Evolutionary conservation across 2,888 invertebrate genomes (phyloP).

Genomic region (Troglohyphantes excavatus): DNA sequence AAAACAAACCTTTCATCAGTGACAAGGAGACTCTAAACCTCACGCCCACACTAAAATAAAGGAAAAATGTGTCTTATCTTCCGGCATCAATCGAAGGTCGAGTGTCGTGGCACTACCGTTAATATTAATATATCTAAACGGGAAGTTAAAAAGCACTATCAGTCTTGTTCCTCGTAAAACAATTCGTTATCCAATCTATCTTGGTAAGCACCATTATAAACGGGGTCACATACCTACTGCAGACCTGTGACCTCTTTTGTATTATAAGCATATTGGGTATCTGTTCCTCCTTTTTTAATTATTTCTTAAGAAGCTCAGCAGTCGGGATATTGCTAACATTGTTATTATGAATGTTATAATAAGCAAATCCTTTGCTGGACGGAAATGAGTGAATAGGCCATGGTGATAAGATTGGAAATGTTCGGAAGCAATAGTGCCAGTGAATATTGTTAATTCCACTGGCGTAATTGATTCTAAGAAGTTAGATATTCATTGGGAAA

Average conservation of each 20-base stretch:
- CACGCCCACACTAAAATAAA: conserved; percentile 21
- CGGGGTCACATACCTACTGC: conserved; percentile 50
- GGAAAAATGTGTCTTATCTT: conserved; percentile 12
- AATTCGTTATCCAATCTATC: conserved; percentile 31
- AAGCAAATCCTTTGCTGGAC: neutral
- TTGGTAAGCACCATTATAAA: conserved; percentile 12
- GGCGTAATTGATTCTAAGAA: too few species aligned
- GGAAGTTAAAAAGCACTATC: conserved; percentile 35
- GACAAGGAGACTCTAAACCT: conserved; percentile 37
- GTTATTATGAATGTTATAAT: conserved; percentile 13
- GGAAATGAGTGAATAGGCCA: neutral
- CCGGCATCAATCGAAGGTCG: conserved; percentile 35
- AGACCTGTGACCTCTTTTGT: conserved; percentile 44
- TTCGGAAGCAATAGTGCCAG: too few species aligned
- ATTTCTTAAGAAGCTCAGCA: conserved; percentile 31
- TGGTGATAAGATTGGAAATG: too few species aligned
- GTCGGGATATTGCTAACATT: conserved; percentile 12
- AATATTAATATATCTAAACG: conserved; percentile 37
- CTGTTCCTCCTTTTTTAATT: conserved; percentile 40
- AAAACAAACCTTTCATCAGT: conserved; percentile 15
- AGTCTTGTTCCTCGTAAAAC: conserved; percentile 25
- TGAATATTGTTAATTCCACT: too few species aligned
- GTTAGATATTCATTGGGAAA: too few species aligned
- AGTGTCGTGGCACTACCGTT: conserved; percentile 43
- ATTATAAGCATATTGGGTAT: conserved; percentile 3